phyloP scores from a whole-genome alignment of 2,888 invertebrate genomes.

The Microplitis manilae region DNA sequence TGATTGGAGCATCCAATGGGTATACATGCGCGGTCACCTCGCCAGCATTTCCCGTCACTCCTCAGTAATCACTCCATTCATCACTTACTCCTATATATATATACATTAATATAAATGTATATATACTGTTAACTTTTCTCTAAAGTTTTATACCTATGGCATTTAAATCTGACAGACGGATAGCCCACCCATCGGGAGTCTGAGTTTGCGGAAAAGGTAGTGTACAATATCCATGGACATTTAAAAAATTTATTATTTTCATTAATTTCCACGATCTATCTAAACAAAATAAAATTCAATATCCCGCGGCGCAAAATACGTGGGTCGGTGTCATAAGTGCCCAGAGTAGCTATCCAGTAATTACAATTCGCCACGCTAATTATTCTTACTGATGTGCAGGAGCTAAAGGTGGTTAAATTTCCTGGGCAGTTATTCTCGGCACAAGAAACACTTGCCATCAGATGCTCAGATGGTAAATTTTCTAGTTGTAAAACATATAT shows the following conservation, averaged over 20 bases:
- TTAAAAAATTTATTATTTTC: conserved; percentile 17
- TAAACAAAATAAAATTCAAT: conserved; percentile 40
- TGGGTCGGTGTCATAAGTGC: conserved; percentile 22
- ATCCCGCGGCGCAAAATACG: conserved; percentile 46
- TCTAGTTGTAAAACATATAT: neutral
- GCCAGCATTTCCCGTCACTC: conserved; percentile 41
- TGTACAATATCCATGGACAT: conserved; percentile 36
- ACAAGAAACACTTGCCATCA: neutral
- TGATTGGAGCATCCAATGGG: conserved; percentile 61
- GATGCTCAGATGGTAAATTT: neutral
- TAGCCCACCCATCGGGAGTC: conserved; percentile 59
- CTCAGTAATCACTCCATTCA: conserved; percentile 68
- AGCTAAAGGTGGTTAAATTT: conserved; percentile 19
- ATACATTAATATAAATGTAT: too few species aligned
- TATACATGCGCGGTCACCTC: conserved; percentile 44
- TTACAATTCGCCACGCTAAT: conserved; percentile 45
- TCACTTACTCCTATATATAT: conserved; percentile 56
- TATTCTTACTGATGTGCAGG: conserved; percentile 35
- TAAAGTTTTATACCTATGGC: conserved; percentile 57
- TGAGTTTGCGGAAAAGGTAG: conserved; percentile 40
- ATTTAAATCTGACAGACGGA: conserved; percentile 48
- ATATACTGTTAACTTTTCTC: too few species aligned
- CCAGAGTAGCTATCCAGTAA: conserved; percentile 40
- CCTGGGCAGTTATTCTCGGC: neutral
- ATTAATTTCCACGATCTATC: neutral